Conservation (phyloP, 1,140 invertebrate genomes). For the Hyles euphorbiae region DNA sequence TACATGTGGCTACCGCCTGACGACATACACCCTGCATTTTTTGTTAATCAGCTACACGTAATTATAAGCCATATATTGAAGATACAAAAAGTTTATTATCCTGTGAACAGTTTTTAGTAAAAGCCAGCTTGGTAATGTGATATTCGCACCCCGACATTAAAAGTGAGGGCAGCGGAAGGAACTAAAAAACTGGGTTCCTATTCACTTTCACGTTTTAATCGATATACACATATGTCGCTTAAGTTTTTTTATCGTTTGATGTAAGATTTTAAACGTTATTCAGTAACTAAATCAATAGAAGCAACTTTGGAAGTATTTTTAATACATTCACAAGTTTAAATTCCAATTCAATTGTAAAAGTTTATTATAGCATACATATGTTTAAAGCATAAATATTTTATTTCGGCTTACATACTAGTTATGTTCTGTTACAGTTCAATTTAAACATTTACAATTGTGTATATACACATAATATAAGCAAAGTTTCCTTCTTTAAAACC, state of each 20-base stretch:
- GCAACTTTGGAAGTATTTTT: too few species aligned
- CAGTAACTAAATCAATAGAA: neutral
- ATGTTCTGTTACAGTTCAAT: too few species aligned
- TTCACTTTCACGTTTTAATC: conserved; percentile 62
- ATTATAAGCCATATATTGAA: conserved; percentile 16
- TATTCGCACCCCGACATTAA: conserved; percentile 61
- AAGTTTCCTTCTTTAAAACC: too few species aligned
- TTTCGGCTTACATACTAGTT: too few species aligned
- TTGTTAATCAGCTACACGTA: neutral
- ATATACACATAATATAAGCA: too few species aligned
- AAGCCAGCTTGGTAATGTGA: conserved; percentile 51
- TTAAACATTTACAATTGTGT: too few species aligned
- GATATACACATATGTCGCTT: conserved; percentile 48
- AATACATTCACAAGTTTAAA: too few species aligned
- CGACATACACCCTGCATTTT: conserved; percentile 29
- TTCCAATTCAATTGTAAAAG: too few species aligned
- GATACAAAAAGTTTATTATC: neutral
- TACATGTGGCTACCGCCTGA: conserved; percentile 69
- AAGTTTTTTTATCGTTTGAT: conserved; percentile 1
- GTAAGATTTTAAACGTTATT: conserved; percentile 2
- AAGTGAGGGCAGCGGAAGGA: conserved; percentile 70
- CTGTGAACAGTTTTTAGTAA: neutral
- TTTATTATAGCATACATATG: too few species aligned
- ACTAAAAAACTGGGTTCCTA: conserved; percentile 65
- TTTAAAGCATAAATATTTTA: too few species aligned